Percentiles rank a stretch among this genome's conserved stretches.
Conservation (phyloP, 2,113 vertebrate genomes). For the Ardeotis arabs region DNA sequence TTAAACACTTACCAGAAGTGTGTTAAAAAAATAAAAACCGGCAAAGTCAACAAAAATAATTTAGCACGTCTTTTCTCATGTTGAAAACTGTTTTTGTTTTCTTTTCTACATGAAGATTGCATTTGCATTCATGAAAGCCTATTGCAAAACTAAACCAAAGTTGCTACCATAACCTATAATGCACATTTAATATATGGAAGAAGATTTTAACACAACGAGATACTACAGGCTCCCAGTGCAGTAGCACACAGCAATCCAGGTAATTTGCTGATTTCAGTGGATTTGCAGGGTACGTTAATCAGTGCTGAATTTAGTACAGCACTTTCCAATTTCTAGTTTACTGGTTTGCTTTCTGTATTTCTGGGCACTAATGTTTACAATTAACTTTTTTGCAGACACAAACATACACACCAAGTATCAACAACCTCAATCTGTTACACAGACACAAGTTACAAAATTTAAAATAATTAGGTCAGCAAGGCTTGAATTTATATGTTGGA, state of each 20-base stretch:
- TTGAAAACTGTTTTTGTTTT: not conserved
- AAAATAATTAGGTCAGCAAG: not conserved
- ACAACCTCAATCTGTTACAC: not conserved
- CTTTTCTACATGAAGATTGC: not conserved
- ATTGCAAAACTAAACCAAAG: not conserved
- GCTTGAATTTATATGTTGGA: not conserved
- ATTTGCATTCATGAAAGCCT: not conserved
- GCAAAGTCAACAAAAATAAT: not conserved
- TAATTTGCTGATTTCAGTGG: not conserved
- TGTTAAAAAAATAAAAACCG: not conserved
- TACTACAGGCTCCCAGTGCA: not conserved
- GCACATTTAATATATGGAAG: not conserved
- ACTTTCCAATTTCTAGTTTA: not conserved
- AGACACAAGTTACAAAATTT: not conserved
- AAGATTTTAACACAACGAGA: not conserved
- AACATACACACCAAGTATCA: not conserved
- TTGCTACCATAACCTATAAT: not conserved
- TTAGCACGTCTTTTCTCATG: not conserved
- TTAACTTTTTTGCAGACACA: not conserved
- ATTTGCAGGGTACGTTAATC: not conserved
- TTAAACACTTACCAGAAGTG: not conserved
- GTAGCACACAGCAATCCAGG: not conserved
- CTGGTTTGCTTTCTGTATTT: not conserved
- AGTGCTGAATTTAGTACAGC: not conserved
- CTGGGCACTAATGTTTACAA: not conserved